Percentiles rank a stretch among this genome's conserved stretches.
Conservation (phyloP, 2,113 vertebrate genomes). For the Lampris incognitus region DNA sequence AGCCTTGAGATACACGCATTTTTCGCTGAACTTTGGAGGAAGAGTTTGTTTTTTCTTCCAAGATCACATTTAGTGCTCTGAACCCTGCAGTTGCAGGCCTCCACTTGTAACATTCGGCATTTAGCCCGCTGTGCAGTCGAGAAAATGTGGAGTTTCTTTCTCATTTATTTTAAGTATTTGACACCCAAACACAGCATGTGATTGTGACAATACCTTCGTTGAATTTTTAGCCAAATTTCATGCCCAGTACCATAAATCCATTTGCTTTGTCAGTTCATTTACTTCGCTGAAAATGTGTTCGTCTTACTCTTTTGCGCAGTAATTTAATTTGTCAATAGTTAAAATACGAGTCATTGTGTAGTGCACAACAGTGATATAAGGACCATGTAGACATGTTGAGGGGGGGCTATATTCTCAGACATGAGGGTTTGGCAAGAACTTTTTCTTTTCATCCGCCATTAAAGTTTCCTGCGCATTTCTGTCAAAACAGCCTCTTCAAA, state of each 20-base stretch:
- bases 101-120: conserved; percentile 14
- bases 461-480: conserved; percentile 72
- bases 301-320: conserved; percentile 4
- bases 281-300: background rate
- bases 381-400: conserved; percentile 25
- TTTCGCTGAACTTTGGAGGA: conserved; percentile 38
- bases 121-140: background rate
- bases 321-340: conserved; percentile 33
- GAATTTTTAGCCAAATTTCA: background rate
- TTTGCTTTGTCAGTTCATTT: background rate
- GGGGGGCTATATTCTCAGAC: conserved; percentile 34
- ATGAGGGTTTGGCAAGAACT: conserved; percentile 67
- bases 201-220: background rate
- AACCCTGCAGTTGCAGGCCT: background rate
- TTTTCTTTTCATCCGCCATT: conserved; percentile 69
- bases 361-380: conserved; percentile 18
- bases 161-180: conserved; percentile 12
- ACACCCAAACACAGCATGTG: background rate
- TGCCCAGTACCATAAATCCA: background rate
- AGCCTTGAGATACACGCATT: conserved; percentile 33
- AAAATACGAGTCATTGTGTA: background rate
- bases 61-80: conserved; percentile 35
- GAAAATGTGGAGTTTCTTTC: background rate
- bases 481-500: conserved; percentile 78
- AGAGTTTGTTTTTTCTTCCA: conserved; percentile 24